Conservation (phyloP, 2,113 vertebrate species). For the Athene noctua region DNA sequence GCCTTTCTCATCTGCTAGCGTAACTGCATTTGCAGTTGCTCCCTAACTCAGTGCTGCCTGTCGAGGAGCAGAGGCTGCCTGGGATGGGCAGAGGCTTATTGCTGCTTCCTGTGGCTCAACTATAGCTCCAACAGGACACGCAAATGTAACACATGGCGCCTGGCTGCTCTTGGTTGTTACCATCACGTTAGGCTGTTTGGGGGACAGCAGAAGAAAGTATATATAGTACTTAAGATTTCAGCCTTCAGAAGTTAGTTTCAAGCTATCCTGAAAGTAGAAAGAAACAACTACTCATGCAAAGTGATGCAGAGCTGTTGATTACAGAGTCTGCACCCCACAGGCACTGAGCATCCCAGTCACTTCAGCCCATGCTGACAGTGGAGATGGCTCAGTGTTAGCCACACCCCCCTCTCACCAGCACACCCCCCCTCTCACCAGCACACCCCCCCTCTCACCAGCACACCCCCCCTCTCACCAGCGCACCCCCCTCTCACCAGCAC, state of each 20-base stretch:
- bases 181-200: rapidly evolving
- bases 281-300: background rate
- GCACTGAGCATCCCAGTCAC: background rate
- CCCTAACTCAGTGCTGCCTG: background rate
- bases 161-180: background rate
- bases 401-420: background rate
- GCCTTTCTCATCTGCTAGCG: background rate
- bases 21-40: background rate
- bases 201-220: background rate
- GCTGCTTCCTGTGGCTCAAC: background rate
- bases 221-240: background rate
- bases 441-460: background rate
- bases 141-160: background rate
- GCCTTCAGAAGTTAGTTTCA: background rate
- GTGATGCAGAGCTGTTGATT: background rate
- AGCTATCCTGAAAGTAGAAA: background rate
- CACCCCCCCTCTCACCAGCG: too few relatives aligned
- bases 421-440: too few relatives aligned
- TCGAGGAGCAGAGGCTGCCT: background rate
- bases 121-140: background rate
- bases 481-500: too few relatives aligned
- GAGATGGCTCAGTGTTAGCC: background rate
- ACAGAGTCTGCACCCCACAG: background rate
- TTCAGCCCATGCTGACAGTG: rapidly evolving
- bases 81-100: background rate